Conservation (phyloP, 2,888 invertebrate genomes). For the Thelaira solivaga region DNA sequence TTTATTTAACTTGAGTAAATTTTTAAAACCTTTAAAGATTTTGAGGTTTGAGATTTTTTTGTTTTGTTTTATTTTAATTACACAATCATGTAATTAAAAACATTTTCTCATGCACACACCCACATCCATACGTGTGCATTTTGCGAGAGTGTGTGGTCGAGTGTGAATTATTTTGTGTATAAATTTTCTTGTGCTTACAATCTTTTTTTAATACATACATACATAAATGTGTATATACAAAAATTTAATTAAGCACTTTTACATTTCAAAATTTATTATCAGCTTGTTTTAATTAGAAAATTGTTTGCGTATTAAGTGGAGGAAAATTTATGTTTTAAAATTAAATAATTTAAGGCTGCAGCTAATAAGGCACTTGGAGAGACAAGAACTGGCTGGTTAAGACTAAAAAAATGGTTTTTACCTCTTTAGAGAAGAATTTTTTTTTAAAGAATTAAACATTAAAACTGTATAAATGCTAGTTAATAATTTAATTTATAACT, state of each 20-base stretch:
- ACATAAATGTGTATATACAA: neutral
- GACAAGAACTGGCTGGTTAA: neutral
- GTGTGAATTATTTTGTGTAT: neutral
- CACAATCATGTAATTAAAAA: slow-evolving; percentile 61
- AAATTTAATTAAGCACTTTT: slow-evolving; percentile 45
- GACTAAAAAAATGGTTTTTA: too few species aligned
- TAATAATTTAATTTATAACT: too few species aligned
- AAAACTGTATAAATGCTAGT: too few species aligned
- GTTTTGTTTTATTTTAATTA: slow-evolving; percentile 44
- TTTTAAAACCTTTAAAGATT: slow-evolving; percentile 60
- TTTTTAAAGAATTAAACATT: too few species aligned
- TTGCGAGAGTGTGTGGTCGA: neutral
- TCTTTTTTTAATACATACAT: too few species aligned
- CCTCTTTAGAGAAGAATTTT: too few species aligned
- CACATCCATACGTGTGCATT: neutral
- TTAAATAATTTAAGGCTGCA: neutral
- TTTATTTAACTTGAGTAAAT: slow-evolving; percentile 62
- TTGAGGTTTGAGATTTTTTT: slow-evolving; percentile 53
- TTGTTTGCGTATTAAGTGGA: neutral
- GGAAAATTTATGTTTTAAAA: neutral
- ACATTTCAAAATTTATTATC: slow-evolving; percentile 19
- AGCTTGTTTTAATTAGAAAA: neutral
- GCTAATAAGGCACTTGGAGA: neutral
- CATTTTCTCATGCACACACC: slow-evolving; percentile 22
- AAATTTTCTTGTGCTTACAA: neutral